These are phyloP conservation scores for Drosophila meridionalis DNA, from an alignment of 2,888 invertebrate genomes.

Conservation along the genomic window DNA sequence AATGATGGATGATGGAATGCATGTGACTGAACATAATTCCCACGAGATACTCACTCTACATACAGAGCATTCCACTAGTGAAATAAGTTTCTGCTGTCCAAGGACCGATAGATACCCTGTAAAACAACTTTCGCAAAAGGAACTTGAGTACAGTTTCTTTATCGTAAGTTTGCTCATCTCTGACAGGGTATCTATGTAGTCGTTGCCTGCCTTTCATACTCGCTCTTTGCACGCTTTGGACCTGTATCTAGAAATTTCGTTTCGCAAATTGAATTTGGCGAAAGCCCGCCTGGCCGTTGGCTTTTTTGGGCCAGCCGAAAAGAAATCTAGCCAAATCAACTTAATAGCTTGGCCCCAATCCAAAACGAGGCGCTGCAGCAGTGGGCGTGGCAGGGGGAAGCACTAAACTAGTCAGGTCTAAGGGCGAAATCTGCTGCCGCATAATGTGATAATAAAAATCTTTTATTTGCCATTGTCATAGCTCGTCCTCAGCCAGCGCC, in stretches of 20 bases:
- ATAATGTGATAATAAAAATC: constrained; percentile 80
- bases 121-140: background rate
- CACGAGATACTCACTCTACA: too few relatives aligned
- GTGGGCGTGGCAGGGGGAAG: constrained; percentile 21
- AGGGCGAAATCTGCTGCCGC: constrained; percentile 72
- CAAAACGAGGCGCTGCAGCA: constrained; percentile 28
- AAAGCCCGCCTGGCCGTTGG: constrained; percentile 57
- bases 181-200: constrained; percentile 16
- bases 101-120: background rate
- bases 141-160: too few relatives aligned
- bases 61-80: too few relatives aligned
- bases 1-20: too few relatives aligned
- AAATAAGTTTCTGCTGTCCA: too few relatives aligned
- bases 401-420: constrained; percentile 45
- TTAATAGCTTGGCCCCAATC: constrained; percentile 64
- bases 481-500: constrained; percentile 19
- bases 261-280: constrained; percentile 76
- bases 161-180: background rate
- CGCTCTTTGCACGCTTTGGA: constrained; percentile 28
- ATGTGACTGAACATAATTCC: background rate
- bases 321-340: constrained; percentile 27
- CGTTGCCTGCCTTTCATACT: constrained; percentile 18
- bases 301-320: constrained; percentile 37
- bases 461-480: constrained; percentile 75
- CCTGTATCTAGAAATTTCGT: constrained; percentile 67